Evolutionary conservation across 2,797 vertebrate genomes (phyloP), one percentile per base, ranked within the genome.

Genomic region (Myioborus miniatus): DNA sequence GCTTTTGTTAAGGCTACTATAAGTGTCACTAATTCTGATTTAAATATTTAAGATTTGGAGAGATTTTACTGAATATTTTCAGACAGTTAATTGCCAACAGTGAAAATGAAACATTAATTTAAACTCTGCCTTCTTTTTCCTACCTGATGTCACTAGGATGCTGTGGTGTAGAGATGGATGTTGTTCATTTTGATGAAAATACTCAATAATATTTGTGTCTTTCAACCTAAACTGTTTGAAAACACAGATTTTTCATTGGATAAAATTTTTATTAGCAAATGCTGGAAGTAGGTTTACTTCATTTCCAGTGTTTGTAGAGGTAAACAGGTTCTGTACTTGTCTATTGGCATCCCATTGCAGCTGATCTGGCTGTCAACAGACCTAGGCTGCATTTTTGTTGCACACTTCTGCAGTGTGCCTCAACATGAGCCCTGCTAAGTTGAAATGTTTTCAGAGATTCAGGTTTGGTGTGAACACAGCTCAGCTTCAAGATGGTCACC

Each of bases 1-100:
- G 34, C 32, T 83, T 87, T 70, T 89, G 9, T 91, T 63, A 69
- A 80, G 43, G 34, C 56, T 87, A 4, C 10, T 69, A 9, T 26
- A 70, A 16, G 5, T 85, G 49, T 85, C 64, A 60, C 14, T 2
- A 67, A 36, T 70, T 87, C 60, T 65, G 26, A 41, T 63, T 36
- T 59, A 88, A 82, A 75, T 77, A 77, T 34, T 63, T 34, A 63
- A 59, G 49, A 64, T 90, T 52, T 90, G 37, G 29, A 83, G 59
- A 75, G 17, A 70, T 56, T 78, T 86, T 36, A 43, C 37, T 46
- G 18, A 76, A 8, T 75, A 37, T 75, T 88, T 83, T 72, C 59
- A 59, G 39, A 30, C 30, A 41, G 55, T 55, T 69, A 81, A 69
- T 36, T 43, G 50, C 36, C 47, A 78, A 34, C 49, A 81, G 24